A percentile compares a stretch with the other conserved stretches of the same genome.
Conservation (phyloP, 2,888 invertebrate species). For the Pterostichus niger region DNA sequence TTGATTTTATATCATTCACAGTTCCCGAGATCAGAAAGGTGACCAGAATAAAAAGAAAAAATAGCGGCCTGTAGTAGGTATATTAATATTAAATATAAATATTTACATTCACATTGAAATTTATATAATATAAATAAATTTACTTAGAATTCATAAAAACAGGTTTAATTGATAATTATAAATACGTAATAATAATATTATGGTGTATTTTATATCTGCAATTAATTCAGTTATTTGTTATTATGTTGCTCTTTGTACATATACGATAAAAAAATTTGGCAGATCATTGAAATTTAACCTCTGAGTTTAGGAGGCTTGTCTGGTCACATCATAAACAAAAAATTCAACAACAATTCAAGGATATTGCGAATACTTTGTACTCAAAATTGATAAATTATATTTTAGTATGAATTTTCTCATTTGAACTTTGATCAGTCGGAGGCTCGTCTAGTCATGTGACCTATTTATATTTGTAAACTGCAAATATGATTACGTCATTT, state of each 20-base stretch:
- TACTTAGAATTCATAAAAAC: no score
- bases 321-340: slow-evolving; percentile 3
- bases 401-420: slow-evolving; percentile 1
- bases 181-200: slow-evolving; percentile 20
- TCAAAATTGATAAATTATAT: slow-evolving; percentile 22
- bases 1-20: no score
- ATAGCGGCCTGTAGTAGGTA: no score
- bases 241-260: slow-evolving; percentile 10
- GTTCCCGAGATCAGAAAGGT: no score
- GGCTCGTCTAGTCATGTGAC: slow-evolving; percentile 41
- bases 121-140: no score
- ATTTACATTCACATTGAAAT: no score
- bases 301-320: slow-evolving; percentile 9
- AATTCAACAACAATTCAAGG: slow-evolving; percentile 30
- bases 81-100: no score
- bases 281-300: slow-evolving; percentile 16
- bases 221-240: not conserved
- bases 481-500: not conserved
- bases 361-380: slow-evolving; percentile 21
- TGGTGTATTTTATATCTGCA: not conserved
- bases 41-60: no score
- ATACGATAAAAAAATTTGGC: slow-evolving; percentile 14
- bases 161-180: no score
- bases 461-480: slow-evolving; percentile 21
- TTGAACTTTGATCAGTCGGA: slow-evolving; percentile 23